phyloP scores from a whole-genome alignment of 2,888 invertebrate species.

The Calameuta filiformis region DNA sequence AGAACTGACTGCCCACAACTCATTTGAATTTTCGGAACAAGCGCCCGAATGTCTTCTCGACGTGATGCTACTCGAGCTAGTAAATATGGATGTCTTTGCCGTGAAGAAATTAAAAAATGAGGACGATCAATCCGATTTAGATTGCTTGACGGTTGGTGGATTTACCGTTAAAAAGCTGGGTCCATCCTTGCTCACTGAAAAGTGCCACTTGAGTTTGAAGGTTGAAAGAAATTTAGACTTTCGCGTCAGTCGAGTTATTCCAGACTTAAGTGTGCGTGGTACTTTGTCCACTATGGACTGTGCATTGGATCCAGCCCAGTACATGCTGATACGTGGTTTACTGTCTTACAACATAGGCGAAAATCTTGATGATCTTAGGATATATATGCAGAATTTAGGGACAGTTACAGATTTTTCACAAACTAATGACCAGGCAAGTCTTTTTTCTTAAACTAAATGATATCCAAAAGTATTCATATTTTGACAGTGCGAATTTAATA shows the following conservation, averaged over 20 bases:
- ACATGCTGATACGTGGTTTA: constrained; percentile 87
- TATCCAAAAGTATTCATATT: constrained; percentile 19
- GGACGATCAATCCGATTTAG: constrained; percentile 36
- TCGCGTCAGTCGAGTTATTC: constrained; percentile 66
- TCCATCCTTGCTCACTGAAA: constrained; percentile 82
- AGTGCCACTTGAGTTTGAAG: constrained; percentile 82
- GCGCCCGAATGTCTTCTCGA: constrained; percentile 75
- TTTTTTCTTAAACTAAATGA: constrained; percentile 21
- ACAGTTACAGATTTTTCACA: constrained; percentile 4
- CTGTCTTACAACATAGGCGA: constrained; percentile 92
- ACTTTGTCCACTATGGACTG: constrained; percentile 87
- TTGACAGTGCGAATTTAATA: neutral
- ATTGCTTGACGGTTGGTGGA: constrained; percentile 65
- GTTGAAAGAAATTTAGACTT: constrained; percentile 85
- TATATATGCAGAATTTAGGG: constrained; percentile 46
- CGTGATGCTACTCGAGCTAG: constrained; percentile 78
- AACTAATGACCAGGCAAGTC: constrained; percentile 5
- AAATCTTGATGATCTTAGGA: constrained; percentile 75
- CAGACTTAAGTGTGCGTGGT: constrained; percentile 88
- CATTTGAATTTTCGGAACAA: constrained; percentile 75
- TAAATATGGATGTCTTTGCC: constrained; percentile 82
- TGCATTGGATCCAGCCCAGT: constrained; percentile 85
- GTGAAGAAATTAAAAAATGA: constrained; percentile 66
- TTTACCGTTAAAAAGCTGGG: constrained; percentile 70
- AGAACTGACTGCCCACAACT: constrained; percentile 80